Conservation (phyloP, 2,113 vertebrate species). For the Climacteris rufus region DNA sequence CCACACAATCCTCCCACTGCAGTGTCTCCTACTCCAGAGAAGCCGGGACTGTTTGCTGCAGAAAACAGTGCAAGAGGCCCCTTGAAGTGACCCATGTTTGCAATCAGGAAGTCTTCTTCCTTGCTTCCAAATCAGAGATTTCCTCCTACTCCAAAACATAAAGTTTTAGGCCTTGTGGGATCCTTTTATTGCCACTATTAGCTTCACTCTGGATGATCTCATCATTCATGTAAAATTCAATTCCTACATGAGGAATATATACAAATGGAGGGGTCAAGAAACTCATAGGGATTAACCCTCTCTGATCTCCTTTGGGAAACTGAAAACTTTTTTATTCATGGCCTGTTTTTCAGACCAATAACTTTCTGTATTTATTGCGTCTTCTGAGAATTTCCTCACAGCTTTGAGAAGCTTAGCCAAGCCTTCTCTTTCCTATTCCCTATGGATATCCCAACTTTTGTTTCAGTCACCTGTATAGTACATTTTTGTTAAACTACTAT, state of each 20-base stretch:
- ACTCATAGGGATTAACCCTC: slow-evolving; percentile 9
- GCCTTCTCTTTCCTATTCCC: background rate
- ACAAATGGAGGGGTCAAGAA: slow-evolving; percentile 14
- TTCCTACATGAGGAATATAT: background rate
- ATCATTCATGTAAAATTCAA: slow-evolving; percentile 22
- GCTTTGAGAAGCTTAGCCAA: background rate
- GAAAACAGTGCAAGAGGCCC: background rate
- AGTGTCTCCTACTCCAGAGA: background rate
- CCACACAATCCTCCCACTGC: background rate
- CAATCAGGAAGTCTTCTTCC: background rate
- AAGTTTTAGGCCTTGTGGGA: background rate
- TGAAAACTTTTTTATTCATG: background rate
- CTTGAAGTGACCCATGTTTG: background rate
- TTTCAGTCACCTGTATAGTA: background rate
- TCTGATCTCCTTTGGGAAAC: slow-evolving; percentile 11
- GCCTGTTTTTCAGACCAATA: slow-evolving; percentile 24
- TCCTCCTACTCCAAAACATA: background rate
- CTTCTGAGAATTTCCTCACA: slow-evolving; percentile 11
- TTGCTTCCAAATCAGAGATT: background rate
- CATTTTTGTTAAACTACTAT: background rate
- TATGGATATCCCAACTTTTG: background rate
- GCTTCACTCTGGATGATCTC: slow-evolving; percentile 24
- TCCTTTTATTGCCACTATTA: background rate
- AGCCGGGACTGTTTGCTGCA: background rate
- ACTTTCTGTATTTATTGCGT: slow-evolving; percentile 8